Evolutionary conservation across 30 jellyfish, hydroid and myxozoan genomes (phyloP), one percentile per base, ranked within the genome.

Genomic region (Hydractinia echinata): DNA sequence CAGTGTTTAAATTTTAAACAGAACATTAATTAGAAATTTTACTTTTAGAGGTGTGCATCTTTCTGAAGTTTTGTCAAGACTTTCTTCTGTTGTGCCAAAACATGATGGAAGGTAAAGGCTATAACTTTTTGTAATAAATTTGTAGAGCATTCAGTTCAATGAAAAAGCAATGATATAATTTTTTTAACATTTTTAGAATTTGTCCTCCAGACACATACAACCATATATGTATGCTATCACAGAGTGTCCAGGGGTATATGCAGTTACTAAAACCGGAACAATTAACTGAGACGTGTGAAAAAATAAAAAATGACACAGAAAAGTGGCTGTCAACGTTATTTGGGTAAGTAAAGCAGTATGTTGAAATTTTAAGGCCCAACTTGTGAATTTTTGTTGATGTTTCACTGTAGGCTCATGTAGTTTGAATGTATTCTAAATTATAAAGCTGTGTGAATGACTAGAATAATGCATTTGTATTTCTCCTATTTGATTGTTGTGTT

Each of bases 321-420:
- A 81, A 83, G 72, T 84, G 84, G 86, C 67, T 89, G 8, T 66
- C 90, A 64, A 84, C 72, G 50, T 54, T 89, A 54, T 84, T 89
- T 81, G 87, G 90, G 96, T 89, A 89, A 76, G 85, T 30, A 30
- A 30, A 30, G 44, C 44, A 30, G 44, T 30, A 30, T 30, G 44
- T 30, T 30, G 44, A 30, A 30, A 30, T 30, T 30, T n/a, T 30
- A 30, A 30, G 44, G 44, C 44, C 44, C 44, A 30, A 30, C 44
- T 30, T 30, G 44, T 1, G 44, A 30, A 0, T 0, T 30, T 30
- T 30, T 30, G 44, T 30, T 30, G 44, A 30, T 30, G 44, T 30
- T 30, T 30, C 44, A 30, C 44, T 30, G 44, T 30, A 30, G 44
- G 44, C 44, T 30, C 44, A 30, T 30, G 44, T 30, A 30, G 2